These are phyloP conservation scores for Stigmatopora argus DNA, from an alignment of 2,113 vertebrate genomes.

Conservation along the genomic window DNA sequence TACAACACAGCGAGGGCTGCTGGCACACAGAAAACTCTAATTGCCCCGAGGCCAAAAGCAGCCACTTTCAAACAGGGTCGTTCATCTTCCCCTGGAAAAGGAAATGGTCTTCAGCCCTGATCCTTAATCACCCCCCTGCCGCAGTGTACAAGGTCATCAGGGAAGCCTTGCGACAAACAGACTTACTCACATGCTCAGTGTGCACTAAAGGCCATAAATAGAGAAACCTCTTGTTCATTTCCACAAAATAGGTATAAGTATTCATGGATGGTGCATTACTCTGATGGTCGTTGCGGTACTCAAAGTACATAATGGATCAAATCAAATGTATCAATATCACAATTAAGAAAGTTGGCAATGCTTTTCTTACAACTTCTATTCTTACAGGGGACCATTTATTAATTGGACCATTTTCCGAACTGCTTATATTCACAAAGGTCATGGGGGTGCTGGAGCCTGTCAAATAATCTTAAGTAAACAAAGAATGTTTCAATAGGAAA, in stretches of 20 bases:
- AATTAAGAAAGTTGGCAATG: too few relatives aligned
- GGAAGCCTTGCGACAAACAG: constrained; percentile 55
- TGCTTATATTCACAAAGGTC: too few relatives aligned
- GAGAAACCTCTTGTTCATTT: neutral
- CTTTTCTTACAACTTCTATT: too few relatives aligned
- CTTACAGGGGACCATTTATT: too few relatives aligned
- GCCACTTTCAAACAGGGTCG: constrained; percentile 69
- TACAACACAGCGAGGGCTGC: constrained; percentile 41
- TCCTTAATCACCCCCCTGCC: constrained; percentile 72
- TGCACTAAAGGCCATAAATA: neutral
- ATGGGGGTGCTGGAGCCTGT: too few relatives aligned
- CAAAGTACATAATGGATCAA: too few relatives aligned
- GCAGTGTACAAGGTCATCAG: constrained; percentile 69
- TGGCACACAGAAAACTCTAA: constrained; percentile 66
- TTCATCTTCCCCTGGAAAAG: constrained; percentile 70
- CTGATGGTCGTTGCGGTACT: too few relatives aligned
- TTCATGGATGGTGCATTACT: too few relatives aligned
- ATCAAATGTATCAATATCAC: too few relatives aligned
- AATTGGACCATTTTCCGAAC: too few relatives aligned
- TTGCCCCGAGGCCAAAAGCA: constrained; percentile 66
- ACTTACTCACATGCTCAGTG: neutral
- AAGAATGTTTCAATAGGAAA: too few relatives aligned
- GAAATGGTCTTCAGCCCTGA: constrained; percentile 67
- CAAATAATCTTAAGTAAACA: too few relatives aligned
- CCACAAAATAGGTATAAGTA: neutral